Conservation (phyloP, 2,113 vertebrate genomes). For the Ornithorhynchus anatinus region DNA sequence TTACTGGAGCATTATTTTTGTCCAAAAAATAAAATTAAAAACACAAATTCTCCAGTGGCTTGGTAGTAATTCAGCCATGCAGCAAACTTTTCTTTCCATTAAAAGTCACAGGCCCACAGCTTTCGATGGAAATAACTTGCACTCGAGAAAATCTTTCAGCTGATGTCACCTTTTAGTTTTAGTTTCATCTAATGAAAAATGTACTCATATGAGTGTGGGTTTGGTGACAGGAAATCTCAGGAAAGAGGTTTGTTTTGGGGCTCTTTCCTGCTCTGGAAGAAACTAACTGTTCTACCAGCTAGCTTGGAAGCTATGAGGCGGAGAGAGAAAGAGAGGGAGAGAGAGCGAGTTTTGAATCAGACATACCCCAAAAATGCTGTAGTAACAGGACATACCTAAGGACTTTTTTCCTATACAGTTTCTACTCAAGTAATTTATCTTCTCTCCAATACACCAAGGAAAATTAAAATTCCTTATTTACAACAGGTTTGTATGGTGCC, state of each 20-base stretch:
- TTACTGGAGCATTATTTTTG: conserved; percentile 12
- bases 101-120: conserved; percentile 41
- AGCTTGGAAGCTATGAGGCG: background rate
- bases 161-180: conserved; percentile 60
- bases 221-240: conserved; percentile 59
- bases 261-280: conserved; percentile 30
- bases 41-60: conserved; percentile 58
- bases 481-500: too few relatives aligned
- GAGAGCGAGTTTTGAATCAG: background rate
- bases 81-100: conserved; percentile 62
- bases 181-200: conserved; percentile 63
- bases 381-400: background rate
- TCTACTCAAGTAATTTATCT: background rate
- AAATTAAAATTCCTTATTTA: background rate
- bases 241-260: conserved; percentile 43
- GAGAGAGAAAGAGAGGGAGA: background rate
- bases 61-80: conserved; percentile 45
- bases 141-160: conserved; percentile 49
- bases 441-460: background rate
- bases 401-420: background rate
- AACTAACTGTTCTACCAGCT: conserved; percentile 43
- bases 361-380: background rate
- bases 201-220: conserved; percentile 35
- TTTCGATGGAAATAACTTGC: conserved; percentile 60
- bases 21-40: conserved; percentile 65